phyloP scores from a whole-genome alignment of 1,140 invertebrate genomes.

The Cydia fagiglandana region DNA sequence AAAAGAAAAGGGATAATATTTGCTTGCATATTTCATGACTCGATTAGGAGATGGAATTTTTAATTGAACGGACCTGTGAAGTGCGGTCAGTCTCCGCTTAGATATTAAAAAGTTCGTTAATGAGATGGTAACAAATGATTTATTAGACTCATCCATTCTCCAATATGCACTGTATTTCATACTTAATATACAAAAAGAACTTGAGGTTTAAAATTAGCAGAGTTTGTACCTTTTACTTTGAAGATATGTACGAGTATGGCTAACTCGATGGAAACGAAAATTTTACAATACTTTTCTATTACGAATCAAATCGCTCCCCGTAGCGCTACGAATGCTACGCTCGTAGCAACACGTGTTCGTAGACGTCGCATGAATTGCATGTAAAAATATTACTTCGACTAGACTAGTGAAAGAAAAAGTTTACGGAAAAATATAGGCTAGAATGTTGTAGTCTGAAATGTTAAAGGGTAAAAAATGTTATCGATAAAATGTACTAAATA shows the following conservation, averaged over 20 bases:
- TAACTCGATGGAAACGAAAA: not conserved
- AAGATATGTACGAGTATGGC: not conserved
- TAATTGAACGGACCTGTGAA: constrained; percentile 72
- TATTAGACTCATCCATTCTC: not conserved
- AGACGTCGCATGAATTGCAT: constrained; percentile 28
- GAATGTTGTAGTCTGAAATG: not conserved
- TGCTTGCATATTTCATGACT: constrained; percentile 79
- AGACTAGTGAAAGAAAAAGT: constrained; percentile 35
- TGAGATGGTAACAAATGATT: constrained; percentile 8
- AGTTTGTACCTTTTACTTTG: not conserved
- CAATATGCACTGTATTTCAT: not conserved
- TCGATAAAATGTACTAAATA: constrained; percentile 24
- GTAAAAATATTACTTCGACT: constrained; percentile 52
- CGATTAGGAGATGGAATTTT: constrained; percentile 79
- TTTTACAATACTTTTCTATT: not conserved
- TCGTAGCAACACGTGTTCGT: constrained; percentile 38
- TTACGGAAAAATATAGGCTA: not conserved
- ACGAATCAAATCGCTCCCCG: constrained; percentile 10
- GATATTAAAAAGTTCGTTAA: constrained; percentile 37
- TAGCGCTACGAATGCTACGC: constrained; percentile 39
- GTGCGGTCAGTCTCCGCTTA: constrained; percentile 62
- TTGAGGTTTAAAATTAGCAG: not conserved
- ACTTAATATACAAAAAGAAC: not conserved
- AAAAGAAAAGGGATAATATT: constrained; percentile 79
- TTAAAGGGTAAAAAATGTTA: constrained; percentile 41